Conservation (phyloP, 1,140 invertebrate species). For the Dreissena polymorpha region DNA sequence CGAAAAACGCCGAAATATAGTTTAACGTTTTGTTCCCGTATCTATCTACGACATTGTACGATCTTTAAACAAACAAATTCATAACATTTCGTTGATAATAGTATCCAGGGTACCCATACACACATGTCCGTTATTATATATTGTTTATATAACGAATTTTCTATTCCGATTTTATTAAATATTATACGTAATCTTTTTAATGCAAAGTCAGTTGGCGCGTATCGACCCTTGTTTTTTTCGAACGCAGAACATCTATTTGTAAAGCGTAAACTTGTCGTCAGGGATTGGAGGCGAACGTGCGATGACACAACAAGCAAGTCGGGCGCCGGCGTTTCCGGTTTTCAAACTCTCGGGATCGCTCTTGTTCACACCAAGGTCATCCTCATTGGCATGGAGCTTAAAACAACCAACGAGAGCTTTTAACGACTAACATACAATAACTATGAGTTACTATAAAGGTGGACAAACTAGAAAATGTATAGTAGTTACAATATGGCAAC, state of each 20-base stretch:
- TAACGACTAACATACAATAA: background rate
- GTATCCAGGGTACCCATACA: too few species aligned
- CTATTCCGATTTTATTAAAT: too few species aligned
- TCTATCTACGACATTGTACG: too few species aligned
- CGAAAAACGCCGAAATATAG: too few species aligned
- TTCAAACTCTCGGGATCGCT: conserved; percentile 76
- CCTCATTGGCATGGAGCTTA: conserved; percentile 78
- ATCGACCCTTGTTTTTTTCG: too few species aligned
- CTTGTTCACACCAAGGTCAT: conserved; percentile 81
- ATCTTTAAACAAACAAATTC: too few species aligned
- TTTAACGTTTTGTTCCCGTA: too few species aligned
- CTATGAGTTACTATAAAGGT: background rate
- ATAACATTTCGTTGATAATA: too few species aligned
- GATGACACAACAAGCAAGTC: conserved; percentile 81
- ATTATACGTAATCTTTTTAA: too few species aligned
- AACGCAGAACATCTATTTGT: background rate
- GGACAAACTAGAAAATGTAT: background rate
- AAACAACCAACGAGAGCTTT: conserved; percentile 4
- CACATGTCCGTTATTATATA: too few species aligned
- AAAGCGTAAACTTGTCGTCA: background rate
- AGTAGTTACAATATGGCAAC: background rate
- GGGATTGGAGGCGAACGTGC: background rate
- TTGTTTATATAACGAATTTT: too few species aligned
- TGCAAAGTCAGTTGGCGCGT: too few species aligned
- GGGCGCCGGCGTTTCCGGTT: conserved; percentile 81